Base-by-base conservation (phyloP, 2,888 invertebrate species). In the Apodemia duryi region DNA sequence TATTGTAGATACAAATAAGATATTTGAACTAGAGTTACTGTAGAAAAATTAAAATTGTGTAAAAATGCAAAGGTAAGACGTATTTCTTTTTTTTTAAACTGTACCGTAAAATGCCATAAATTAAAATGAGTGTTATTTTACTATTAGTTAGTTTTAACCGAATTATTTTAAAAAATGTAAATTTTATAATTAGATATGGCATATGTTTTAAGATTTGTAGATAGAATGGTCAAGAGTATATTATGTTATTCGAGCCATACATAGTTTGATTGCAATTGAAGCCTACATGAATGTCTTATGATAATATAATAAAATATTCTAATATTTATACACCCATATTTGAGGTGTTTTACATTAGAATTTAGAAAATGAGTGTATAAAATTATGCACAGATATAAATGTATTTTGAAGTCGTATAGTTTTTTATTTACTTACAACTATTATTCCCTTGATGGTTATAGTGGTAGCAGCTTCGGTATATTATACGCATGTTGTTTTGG, bases 251-350 rank as follows among this genome's bases (percentile, higher is more conserved):
- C 85, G 86, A 88, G 86, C 86, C 87, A 88, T 85, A 85, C 73
- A 76, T 82, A 74, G 64, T 61, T 69, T 70, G 66, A 72, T 73
- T 71, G 72, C 74, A 73, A 74, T 74, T 74, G 78, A 83, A 80
- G 88, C 90, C 89, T 90, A 90, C 86, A 74, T 88, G 81, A 87
- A 88, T 88, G 88, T 90, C 90, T 89, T 90, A 91, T 89, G 88
- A 90, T 74, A 71, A 68, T 70, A 80, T 81, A 74, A 74, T 72
- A 71, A 73, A 32, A 71, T 76, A 75, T 75, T 77, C 74, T 75
- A 75, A 68, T 75, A 73, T 72, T 72, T 78, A 77, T 80, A 81
- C 85, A 85, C 84, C 82, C 80, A 71, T 79, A 77, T 80, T 84
- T 76, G 83, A 70, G 77, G 84, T 85, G 86, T 86, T 85, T 82